Evolutionary conservation across 2,888 invertebrate species (phyloP).

Genomic region (Xanthia icteritia): DNA sequence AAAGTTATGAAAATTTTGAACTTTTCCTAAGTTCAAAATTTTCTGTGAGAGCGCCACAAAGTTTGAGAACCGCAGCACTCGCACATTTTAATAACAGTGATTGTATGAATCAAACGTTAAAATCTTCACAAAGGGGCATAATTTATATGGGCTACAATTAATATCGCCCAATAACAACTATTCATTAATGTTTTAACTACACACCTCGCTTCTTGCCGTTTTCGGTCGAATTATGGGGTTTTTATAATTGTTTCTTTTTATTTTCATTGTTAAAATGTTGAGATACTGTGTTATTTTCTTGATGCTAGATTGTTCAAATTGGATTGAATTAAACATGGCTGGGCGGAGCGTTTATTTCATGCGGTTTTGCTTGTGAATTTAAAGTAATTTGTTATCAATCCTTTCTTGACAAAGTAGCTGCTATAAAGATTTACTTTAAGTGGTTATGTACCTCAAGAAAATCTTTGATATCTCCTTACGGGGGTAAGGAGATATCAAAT

Average conservation of each 20-base stretch:
- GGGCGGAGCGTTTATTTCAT: slow-evolving; percentile 10
- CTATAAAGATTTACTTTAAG: not conserved
- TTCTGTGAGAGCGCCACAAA: not conserved
- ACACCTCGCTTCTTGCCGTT: slow-evolving; percentile 67
- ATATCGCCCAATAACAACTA: slow-evolving; percentile 82
- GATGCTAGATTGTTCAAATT: slow-evolving; percentile 55
- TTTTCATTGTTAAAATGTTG: slow-evolving; percentile 60
- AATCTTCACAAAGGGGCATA: slow-evolving; percentile 75
- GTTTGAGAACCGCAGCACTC: slow-evolving; percentile 57
- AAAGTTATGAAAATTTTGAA: no score
- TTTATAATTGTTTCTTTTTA: slow-evolving; percentile 59
- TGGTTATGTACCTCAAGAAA: not conserved
- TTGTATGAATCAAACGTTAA: slow-evolving; percentile 80
- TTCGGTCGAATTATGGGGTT: slow-evolving; percentile 46
- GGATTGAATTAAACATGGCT: slow-evolving; percentile 43
- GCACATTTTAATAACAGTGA: slow-evolving; percentile 80
- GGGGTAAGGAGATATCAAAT: no score
- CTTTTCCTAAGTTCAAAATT: not conserved
- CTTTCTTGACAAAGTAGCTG: not conserved
- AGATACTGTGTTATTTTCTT: slow-evolving; percentile 58
- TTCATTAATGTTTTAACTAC: slow-evolving; percentile 82
- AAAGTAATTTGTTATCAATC: slow-evolving; percentile 19
- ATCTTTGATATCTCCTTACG: not conserved
- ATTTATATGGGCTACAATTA: slow-evolving; percentile 83
- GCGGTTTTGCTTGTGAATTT: slow-evolving; percentile 19